Percentiles rank a stretch among this genome's conserved stretches.
Evolutionary conservation across 2,113 vertebrate species (phyloP).

Genomic region (Azemiops feae): DNA sequence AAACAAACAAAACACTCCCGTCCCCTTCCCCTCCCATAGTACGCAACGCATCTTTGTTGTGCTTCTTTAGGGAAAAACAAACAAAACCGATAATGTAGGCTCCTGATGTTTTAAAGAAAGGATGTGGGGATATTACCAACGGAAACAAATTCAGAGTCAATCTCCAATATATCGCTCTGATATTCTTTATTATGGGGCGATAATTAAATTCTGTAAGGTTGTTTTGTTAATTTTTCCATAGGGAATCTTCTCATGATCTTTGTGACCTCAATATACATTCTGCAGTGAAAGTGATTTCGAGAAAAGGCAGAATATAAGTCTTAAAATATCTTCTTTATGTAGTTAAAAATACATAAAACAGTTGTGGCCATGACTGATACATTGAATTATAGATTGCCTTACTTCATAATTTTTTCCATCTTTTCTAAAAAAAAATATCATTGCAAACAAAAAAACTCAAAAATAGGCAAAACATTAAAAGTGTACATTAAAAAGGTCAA

Average conservation of each 20-base stretch:
- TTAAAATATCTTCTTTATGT: background rate
- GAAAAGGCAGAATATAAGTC: background rate
- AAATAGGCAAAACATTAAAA: background rate
- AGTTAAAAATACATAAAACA: background rate
- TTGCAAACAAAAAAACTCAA: background rate
- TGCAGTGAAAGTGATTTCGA: background rate
- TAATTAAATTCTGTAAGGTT: background rate
- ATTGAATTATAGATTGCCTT: background rate
- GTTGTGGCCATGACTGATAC: background rate
- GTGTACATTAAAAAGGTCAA: background rate
- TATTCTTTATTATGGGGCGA: background rate
- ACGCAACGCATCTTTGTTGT: background rate
- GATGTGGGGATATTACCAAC: background rate
- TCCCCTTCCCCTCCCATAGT: background rate
- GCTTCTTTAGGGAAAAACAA: background rate
- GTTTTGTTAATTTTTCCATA: background rate
- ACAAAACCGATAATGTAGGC: background rate
- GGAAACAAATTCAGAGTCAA: too few species aligned
- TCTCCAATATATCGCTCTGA: background rate
- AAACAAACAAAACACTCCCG: background rate
- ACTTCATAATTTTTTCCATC: background rate
- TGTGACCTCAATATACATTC: background rate
- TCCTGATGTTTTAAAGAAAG: background rate
- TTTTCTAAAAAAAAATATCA: background rate
- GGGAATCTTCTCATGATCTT: background rate